These are phyloP conservation scores for Carettochelys insculpta DNA, from an alignment of 2,113 vertebrate genomes.

Conservation along the genomic window DNA sequence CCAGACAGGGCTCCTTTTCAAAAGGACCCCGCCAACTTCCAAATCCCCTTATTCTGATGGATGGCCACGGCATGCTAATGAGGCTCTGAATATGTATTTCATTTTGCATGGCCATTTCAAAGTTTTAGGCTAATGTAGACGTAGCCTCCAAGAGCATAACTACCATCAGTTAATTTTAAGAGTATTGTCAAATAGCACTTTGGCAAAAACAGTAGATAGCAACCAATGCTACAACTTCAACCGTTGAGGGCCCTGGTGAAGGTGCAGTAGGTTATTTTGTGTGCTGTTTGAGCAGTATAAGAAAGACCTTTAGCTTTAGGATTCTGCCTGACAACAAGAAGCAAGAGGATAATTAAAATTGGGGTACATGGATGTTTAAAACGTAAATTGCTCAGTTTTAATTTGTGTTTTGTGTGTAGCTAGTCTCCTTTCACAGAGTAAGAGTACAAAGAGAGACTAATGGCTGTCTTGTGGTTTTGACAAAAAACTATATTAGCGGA, in stretches of 20 bases:
- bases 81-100: no score
- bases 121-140: no score
- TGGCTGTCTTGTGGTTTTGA: no score
- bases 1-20: no score
- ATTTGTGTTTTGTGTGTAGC: neutral
- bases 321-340: neutral
- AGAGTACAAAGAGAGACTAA: neutral
- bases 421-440: neutral
- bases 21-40: no score
- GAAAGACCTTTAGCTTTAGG: neutral
- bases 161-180: neutral
- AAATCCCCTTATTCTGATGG: no score
- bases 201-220: neutral
- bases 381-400: no score
- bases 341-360: neutral
- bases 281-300: neutral
- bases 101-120: no score
- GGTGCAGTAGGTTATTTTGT: neutral
- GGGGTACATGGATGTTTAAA: neutral
- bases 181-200: neutral
- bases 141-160: no score
- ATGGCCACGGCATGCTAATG: no score
- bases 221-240: neutral
- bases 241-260: neutral
- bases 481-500: no score